Base-by-base conservation (phyloP, 2,113 vertebrate species). In the Dasypus novemcinctus region DNA sequence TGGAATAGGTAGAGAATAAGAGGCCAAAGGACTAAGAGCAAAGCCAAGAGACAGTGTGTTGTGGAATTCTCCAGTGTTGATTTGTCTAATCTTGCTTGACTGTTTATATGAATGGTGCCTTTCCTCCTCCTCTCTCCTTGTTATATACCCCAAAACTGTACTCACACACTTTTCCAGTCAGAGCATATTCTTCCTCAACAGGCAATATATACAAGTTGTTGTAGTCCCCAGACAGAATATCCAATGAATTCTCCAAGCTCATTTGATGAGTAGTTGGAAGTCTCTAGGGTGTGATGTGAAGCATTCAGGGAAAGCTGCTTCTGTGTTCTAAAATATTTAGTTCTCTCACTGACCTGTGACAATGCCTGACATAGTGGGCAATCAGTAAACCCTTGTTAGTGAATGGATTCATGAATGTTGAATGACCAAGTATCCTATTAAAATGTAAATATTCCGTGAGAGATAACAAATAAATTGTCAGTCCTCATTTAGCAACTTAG, bases 381-480 rank as follows among this genome's bases (percentile, higher is more conserved):
- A 81, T 95, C 66, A 41, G 90, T 68, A 69, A 92, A 88, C 66
- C 27, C 57, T 93, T n/a, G 9, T 86, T 81, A 95, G 46, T 76
- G 63, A 96, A 95, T 85, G 81, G 63, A 92, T 57, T 57, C 31
- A 43, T 93, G 88, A 95, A 95, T 63, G 64, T 38, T 88, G 66
- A 95, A 94, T 95, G 94, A 94, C 76, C 82, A 90, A 95, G 76
- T 92, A 79, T 82, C 36, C 71, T 94, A 95, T 94, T 95, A 95
- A 97, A 95, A 91, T 97, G 96, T 87, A 97, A 85, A 93, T 95
- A 95, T 87, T 87, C 90, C 38, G 23, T 88, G 27, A 81, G 21
- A 9, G 57, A 91, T 93, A 57, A 87, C 72, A 92, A 93, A 95
- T 93, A 91, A 76, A 83, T 86, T 43, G 68, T 92, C 68, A 92